Percentiles rank a stretch among this genome's conserved stretches.
Conservation (phyloP, 2,113 vertebrate species). For the Mustelus asterias region DNA sequence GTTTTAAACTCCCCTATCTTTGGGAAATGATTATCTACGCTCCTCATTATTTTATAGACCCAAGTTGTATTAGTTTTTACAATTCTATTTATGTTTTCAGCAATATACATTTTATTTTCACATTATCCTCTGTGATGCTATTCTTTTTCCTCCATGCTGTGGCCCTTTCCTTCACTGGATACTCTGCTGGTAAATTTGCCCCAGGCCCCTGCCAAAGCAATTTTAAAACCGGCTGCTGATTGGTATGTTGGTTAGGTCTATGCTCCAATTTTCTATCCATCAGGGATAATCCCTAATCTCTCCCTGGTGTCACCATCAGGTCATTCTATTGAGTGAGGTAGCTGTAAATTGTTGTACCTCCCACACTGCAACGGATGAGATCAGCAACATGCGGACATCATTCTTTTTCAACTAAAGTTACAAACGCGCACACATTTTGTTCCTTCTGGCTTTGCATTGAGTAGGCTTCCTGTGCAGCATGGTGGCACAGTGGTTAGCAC, state of each 20-base stretch:
- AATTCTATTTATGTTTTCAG: neutral
- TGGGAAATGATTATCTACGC: too few relatives aligned
- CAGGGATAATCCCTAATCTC: neutral
- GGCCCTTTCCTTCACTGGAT: too few relatives aligned
- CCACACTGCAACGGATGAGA: neutral
- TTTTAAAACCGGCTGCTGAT: neutral
- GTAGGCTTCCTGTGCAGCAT: too few relatives aligned
- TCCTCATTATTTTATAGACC: too few relatives aligned
- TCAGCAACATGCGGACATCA: neutral
- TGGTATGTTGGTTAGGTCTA: neutral
- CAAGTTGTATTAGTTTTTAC: neutral
- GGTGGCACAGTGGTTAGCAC: too few relatives aligned
- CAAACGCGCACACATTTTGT: neutral
- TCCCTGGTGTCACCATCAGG: neutral
- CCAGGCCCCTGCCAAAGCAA: neutral
- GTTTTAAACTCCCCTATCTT: too few relatives aligned
- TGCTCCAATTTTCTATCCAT: neutral
- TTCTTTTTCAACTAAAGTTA: neutral
- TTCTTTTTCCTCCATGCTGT: neutral
- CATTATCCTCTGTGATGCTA: neutral
- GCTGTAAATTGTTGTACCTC: neutral
- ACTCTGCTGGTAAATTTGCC: neutral
- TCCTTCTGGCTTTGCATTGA: neutral
- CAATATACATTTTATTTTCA: neutral
- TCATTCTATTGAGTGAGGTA: neutral